Base-by-base conservation (phyloP, 2,888 invertebrate species). In the Drosophila testacea region DNA sequence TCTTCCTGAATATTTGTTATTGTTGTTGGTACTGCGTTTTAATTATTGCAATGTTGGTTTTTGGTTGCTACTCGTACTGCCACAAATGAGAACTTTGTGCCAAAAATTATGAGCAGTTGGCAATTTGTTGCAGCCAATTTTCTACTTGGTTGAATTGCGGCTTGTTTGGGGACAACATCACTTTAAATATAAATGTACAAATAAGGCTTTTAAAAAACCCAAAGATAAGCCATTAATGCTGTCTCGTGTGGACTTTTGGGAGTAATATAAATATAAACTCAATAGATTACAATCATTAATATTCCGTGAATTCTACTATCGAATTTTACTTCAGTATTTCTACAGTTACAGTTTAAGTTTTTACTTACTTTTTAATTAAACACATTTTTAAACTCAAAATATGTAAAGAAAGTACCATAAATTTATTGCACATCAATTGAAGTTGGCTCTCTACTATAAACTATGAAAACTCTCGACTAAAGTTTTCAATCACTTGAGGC, bases 31-130 rank as follows among this genome's bases (percentile, higher is more conserved):
- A 7, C 44, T 39, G 66, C 54, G 38, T 59, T 86, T 88, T 83
- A 83, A 83, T 83, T 88, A 87, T 73, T 63, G 74, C 60, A 73
- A 65, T 79, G 77, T 78, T 78, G 70, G 73, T 62, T 70, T 62
- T 47, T 50, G 47, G 61, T 48, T 46, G 32, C 46, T 48, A 42
- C 34, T 65, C 52, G 48, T 61, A 47, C 50, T 36, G 57, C 69
- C 73, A 41, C 79, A 88, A 83, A 83, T 75, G 73, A 75, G 67
- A 75, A 71, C 80, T 63, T 82, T 69, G 50, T 50, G 34, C 39
- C 28, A 59, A 57, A 64, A 55, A 66, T 66, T 60, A 69, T 66
- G 54, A 56, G 54, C 32, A 54, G 56, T 68, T 79, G 57, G 61
- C 71, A 71, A 68, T 77, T 76, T 75, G 76, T 55, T 71, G 67